A percentile compares a stretch with the other conserved stretches of the same genome.
phyloP scores from a whole-genome alignment of 1,140 invertebrate species.

The Drosophila nannoptera region DNA sequence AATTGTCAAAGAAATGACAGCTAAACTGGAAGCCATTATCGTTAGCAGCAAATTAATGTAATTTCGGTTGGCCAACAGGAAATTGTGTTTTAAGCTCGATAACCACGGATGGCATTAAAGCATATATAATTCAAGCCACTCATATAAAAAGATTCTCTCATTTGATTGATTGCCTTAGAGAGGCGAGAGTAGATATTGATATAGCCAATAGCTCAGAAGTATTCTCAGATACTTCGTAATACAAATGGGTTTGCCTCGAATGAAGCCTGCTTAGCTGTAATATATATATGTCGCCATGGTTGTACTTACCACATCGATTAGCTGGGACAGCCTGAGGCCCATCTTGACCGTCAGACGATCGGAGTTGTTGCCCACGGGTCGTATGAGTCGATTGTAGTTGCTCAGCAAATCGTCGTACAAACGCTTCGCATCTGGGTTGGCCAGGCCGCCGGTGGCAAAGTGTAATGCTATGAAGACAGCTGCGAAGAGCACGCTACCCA shows the following conservation, averaged over 20 bases:
- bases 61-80: slow-evolving; percentile 1
- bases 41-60: slow-evolving; percentile 44
- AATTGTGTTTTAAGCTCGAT: not conserved
- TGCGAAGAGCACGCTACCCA: slow-evolving; percentile 86
- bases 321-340: slow-evolving; percentile 96
- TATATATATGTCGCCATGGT: no score
- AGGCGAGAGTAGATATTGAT: no score
- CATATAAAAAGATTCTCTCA: no score
- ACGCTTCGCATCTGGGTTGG: slow-evolving; percentile 94
- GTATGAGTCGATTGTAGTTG: slow-evolving; percentile 98
- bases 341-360: slow-evolving; percentile 97
- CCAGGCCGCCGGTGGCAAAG: slow-evolving; percentile 83
- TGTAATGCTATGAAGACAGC: slow-evolving; percentile 85
- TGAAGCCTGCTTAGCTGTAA: no score
- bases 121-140: no score
- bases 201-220: no score
- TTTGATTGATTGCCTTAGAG: no score
- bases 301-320: slow-evolving; percentile 97
- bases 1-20: slow-evolving; percentile 48
- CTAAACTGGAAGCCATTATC: slow-evolving; percentile 35
- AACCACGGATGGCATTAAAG: no score
- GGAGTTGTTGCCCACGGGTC: slow-evolving; percentile 97
- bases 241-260: no score
- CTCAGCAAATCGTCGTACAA: slow-evolving; percentile 96
- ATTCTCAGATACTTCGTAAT: no score